Percentiles rank a stretch among this genome's conserved stretches.
Evolutionary conservation across 2,888 invertebrate species (phyloP).

Genomic region (Pollenia griseotomentosa): DNA sequence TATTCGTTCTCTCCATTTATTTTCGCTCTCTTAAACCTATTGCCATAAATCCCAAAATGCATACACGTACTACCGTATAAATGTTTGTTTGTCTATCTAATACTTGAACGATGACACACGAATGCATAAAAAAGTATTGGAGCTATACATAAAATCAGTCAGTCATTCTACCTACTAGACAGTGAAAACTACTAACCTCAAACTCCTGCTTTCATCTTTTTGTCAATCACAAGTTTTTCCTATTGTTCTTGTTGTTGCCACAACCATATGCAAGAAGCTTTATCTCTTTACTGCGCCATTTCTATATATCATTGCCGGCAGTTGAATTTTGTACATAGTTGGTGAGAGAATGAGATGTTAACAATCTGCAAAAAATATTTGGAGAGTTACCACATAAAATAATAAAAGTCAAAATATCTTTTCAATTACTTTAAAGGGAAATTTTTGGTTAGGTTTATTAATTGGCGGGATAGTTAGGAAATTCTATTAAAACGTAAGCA

Average conservation of each 20-base stretch:
- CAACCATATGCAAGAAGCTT: conserved; percentile 65
- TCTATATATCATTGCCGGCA: conserved; percentile 51
- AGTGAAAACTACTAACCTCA: conserved; percentile 65
- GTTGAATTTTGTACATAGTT: conserved; percentile 37
- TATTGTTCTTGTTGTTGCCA: conserved; percentile 56
- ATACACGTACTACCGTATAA: conserved; percentile 37
- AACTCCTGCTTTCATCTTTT: conserved; percentile 57
- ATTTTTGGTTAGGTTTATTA: no score
- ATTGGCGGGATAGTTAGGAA: no score
- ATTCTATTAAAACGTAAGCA: no score
- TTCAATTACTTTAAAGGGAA: no score
- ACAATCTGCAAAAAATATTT: background rate
- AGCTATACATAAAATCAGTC: conserved; percentile 56
- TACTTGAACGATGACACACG: conserved; percentile 56
- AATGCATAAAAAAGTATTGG: conserved; percentile 53
- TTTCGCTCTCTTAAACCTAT: conserved; percentile 33
- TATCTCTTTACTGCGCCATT: conserved; percentile 63
- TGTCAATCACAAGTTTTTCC: conserved; percentile 49
- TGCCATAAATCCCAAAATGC: conserved; percentile 53
- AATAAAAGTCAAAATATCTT: background rate
- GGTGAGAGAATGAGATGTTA: background rate
- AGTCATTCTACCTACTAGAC: conserved; percentile 61
- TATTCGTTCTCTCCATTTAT: conserved; percentile 35
- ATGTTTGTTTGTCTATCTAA: conserved; percentile 38
- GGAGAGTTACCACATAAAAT: conserved; percentile 46